Conservation (phyloP, 2,113 vertebrate species). For the Charina bottae region DNA sequence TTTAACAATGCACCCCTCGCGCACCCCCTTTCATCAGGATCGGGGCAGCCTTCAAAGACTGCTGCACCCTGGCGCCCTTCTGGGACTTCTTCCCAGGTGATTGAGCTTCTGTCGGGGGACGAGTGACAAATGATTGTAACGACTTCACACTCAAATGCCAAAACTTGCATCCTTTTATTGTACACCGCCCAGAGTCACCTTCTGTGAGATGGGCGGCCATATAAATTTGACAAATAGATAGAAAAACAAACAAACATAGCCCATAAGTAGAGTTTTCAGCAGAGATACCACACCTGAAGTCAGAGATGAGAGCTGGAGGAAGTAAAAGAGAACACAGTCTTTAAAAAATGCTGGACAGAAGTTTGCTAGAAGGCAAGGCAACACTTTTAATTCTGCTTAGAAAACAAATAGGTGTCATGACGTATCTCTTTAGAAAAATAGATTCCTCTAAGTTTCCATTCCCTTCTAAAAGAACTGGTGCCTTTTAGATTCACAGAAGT, state of each 20-base stretch:
- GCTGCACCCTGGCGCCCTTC: no score
- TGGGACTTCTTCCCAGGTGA: no score
- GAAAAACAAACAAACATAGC: not conserved
- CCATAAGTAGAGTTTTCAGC: not conserved
- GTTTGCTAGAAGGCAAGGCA: not conserved
- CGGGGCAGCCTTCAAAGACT: no score
- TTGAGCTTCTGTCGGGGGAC: no score
- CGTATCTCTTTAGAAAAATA: not conserved
- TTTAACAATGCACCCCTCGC: not conserved
- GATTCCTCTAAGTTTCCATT: not conserved
- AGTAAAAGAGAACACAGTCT: not conserved
- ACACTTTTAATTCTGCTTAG: not conserved
- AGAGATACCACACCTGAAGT: not conserved
- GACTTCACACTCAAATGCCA: no score
- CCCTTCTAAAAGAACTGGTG: no score
- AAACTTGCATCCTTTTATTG: no score
- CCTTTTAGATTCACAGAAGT: not conserved
- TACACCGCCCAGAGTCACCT: no score
- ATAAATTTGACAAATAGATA: no score
- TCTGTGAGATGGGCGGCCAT: no score
- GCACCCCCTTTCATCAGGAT: no score
- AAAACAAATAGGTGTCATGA: not conserved
- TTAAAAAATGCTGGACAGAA: not conserved
- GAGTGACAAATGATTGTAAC: no score
- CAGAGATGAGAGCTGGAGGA: not conserved